Conservation (phyloP, 1,140 invertebrate genomes). For the Argopecten irradians region DNA sequence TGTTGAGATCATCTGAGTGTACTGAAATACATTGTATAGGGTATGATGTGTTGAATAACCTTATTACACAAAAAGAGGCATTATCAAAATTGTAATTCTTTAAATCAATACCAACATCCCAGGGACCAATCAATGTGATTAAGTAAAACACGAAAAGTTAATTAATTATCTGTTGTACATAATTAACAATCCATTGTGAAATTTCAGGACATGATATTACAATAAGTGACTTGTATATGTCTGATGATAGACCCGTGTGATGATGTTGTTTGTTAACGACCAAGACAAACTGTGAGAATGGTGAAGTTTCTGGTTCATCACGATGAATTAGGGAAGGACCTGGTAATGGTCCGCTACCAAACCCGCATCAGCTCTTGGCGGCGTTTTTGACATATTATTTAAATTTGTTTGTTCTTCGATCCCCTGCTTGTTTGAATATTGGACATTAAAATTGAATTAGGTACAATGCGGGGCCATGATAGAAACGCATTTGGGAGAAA, state of each 20-base stretch:
- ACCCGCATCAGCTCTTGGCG: neutral
- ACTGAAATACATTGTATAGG: too few relatives aligned
- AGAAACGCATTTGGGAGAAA: neutral
- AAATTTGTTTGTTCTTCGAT: conserved; percentile 18
- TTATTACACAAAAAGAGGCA: too few relatives aligned
- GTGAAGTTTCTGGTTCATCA: neutral
- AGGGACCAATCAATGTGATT: neutral
- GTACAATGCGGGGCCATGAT: neutral
- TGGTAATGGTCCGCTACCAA: neutral
- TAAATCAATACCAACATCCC: neutral
- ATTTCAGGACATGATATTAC: neutral
- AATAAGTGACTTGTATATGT: neutral
- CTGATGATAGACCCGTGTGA: neutral
- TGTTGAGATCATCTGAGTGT: too few relatives aligned
- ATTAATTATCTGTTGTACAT: neutral
- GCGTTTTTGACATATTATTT: conserved; percentile 18
- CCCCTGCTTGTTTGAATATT: neutral
- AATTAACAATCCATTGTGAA: neutral
- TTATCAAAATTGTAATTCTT: neutral
- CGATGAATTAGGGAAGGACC: neutral
- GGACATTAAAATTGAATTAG: conserved; percentile 18
- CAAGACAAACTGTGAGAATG: neutral
- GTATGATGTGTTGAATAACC: too few relatives aligned
- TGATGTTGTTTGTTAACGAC: neutral
- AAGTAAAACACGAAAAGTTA: neutral